Conservation (phyloP, 2,888 invertebrate species). For the Leucoma salicis region DNA sequence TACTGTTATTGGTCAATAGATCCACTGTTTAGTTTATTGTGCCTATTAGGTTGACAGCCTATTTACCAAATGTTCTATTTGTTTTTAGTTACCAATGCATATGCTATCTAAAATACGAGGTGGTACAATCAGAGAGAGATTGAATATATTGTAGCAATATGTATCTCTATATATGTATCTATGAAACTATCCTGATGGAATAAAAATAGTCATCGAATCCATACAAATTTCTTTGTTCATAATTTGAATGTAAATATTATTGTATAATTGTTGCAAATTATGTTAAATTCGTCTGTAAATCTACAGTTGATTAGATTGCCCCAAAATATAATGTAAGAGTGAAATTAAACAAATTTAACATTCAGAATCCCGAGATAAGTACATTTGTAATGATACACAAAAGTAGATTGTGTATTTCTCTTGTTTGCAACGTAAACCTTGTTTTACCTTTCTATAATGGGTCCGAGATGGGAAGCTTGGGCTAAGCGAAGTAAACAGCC, state of each 20-base stretch:
- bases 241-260: too few relatives aligned
- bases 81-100: neutral
- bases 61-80: slow-evolving; percentile 24
- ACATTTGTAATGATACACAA: slow-evolving; percentile 41
- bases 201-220: too few relatives aligned
- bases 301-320: too few relatives aligned
- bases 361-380: neutral
- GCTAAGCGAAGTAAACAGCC: neutral
- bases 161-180: too few relatives aligned
- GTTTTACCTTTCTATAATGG: slow-evolving; percentile 57
- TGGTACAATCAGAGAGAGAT: too few relatives aligned
- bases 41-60: neutral
- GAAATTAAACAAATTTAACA: neutral
- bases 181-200: too few relatives aligned
- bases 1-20: slow-evolving; percentile 7
- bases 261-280: too few relatives aligned
- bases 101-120: too few relatives aligned
- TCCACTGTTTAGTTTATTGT: neutral
- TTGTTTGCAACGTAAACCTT: slow-evolving; percentile 62
- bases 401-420: slow-evolving; percentile 50
- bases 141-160: too few relatives aligned
- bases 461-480: slow-evolving; percentile 37
- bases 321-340: neutral
- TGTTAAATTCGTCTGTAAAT: too few relatives aligned
- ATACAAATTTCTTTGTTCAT: too few relatives aligned